Evolutionary conservation across 2,113 vertebrate species (phyloP).

Genomic region (Myrmecobius fasciatus): DNA sequence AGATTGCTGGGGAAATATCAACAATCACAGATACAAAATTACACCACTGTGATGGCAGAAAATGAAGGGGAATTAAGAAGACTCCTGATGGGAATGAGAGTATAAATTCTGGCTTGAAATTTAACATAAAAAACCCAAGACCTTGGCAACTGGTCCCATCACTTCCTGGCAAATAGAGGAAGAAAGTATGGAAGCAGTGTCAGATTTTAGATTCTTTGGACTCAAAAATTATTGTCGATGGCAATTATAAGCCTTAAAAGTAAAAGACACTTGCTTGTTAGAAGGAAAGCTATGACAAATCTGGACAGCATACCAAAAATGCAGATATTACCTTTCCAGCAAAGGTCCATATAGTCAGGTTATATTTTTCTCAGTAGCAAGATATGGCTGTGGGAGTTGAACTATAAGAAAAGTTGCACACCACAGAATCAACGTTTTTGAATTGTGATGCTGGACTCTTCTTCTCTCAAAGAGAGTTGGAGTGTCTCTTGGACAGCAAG

Average conservation of each 20-base stretch:
- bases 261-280: neutral
- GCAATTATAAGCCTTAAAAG: neutral
- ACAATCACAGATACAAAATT: neutral
- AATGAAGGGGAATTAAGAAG: neutral
- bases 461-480: neutral
- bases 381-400: neutral
- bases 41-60: neutral
- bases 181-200: neutral
- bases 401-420: neutral
- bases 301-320: neutral
- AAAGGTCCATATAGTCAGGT: neutral
- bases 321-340: no score
- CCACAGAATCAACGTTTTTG: neutral
- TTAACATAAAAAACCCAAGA: neutral
- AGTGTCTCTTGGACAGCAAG: neutral
- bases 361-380: neutral
- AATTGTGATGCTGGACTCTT: neutral
- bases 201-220: neutral
- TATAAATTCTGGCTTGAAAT: neutral
- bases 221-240: neutral
- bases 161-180: neutral
- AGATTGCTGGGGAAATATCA: neutral
- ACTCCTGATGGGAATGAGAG: neutral
- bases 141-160: neutral
- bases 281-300: neutral